These are phyloP conservation scores for Desmophyllum pertusum DNA, from an alignment of 92 coral and sea anemone genomes.

Conservation along the genomic window DNA sequence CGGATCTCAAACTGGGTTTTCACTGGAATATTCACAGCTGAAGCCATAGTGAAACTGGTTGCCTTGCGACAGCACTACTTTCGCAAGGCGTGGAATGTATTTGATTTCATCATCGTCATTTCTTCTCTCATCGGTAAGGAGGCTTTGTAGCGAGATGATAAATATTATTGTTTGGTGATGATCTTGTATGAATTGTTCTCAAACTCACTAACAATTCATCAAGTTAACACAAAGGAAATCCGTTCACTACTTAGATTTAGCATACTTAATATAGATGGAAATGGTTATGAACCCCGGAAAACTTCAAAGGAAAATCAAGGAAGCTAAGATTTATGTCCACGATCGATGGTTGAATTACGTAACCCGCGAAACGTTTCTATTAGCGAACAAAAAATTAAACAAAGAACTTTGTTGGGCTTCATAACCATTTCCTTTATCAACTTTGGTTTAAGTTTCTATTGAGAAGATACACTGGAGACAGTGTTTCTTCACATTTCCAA, in stretches of 20 bases:
- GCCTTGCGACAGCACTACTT: constrained; percentile 89
- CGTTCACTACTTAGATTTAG: no score
- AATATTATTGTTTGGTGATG: neutral
- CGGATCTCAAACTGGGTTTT: constrained; percentile 78
- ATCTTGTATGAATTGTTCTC: neutral
- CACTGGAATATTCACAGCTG: constrained; percentile 84
- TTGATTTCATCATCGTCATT: constrained; percentile 82
- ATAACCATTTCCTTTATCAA: no score
- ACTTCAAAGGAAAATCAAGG: neutral
- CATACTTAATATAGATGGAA: no score
- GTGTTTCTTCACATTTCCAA: no score
- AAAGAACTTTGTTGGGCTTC: no score
- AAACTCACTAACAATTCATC: neutral
- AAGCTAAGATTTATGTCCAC: neutral
- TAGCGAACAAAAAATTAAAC: no score
- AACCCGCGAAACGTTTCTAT: no score
- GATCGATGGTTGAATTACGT: neutral
- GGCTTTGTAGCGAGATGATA: neutral
- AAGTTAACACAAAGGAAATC: neutral
- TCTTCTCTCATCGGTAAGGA: constrained; percentile 81
- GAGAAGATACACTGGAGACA: no score
- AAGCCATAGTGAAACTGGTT: constrained; percentile 79
- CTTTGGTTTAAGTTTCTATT: no score
- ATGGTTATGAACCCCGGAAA: no score
- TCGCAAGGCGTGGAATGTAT: constrained; percentile 89